Base-by-base conservation (phyloP, 2,888 invertebrate species). In the Phaonia tiefii region DNA sequence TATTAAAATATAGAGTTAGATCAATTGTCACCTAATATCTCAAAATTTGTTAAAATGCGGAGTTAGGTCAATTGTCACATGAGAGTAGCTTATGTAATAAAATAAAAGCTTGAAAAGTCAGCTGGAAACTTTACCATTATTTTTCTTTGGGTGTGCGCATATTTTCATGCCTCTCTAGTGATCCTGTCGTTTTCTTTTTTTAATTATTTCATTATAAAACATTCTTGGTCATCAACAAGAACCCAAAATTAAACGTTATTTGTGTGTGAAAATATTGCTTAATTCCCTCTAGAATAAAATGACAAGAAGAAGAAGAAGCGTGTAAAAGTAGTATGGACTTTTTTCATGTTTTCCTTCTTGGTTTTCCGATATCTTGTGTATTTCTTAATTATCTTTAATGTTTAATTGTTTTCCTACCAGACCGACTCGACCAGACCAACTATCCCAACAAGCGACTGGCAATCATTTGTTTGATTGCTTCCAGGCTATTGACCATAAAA, bases 191-290 rank as follows among this genome's bases (percentile, higher is more conserved):
- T 49, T 49, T 49, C 1, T 20, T 0, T 25, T 42, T 63, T 22
- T 63, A 63, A 63, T 63, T 63, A 42, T 63, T 63, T 63, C 63
- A 63, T 63, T 63, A 63, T 42, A 63, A 63, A 39, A 22, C 37
- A 63, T 42, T 60, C 31, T 31, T 31, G 11, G 10, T 39, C 39
- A 20, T 60, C 60, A 15, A 39, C 60, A 5, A 8, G 4, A 31
- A 60, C 15, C 37, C 37, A 63, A 63, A 63, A 39, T 70, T 71
- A 75, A 75, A 73, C 44, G 75, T 75, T 73, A 66, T 76, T 76
- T 72, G 73, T 80, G 80, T 77, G 80, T 77, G 76, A 77, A 80
- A 77, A 77, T 74, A 44, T 63, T 25, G 63, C 60, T 44, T 4
- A 67, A 69, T 80, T 80, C 69, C 76, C 46, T 39, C 8, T 5